Conservation (phyloP, 35 echinoderm and acorn worm genomes). For the Ptychodera flava region DNA sequence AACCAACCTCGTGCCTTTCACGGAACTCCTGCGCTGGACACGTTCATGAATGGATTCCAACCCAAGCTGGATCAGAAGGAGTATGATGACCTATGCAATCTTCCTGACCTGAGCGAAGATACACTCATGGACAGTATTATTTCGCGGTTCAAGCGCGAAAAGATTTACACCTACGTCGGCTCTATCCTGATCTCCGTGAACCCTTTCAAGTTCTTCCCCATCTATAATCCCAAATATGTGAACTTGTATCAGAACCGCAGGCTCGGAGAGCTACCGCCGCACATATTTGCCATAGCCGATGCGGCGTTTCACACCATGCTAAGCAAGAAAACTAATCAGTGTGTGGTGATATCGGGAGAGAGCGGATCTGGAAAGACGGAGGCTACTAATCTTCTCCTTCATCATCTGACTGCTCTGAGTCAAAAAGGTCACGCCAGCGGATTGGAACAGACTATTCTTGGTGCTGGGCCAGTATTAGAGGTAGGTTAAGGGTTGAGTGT, state of each 20-base stretch:
- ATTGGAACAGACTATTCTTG: conserved; percentile 91
- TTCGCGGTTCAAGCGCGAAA: conserved; percentile 84
- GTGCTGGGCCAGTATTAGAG: conserved; percentile 97
- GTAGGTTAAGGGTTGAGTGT: no score
- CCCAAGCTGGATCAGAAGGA: conserved; percentile 73
- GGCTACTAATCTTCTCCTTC: conserved; percentile 84
- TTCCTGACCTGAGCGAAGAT: conserved; percentile 92
- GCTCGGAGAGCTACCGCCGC: conserved; percentile 78
- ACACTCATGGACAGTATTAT: conserved; percentile 74
- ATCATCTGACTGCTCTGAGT: conserved; percentile 94
- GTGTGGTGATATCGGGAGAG: conserved; percentile 95
- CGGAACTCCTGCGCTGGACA: conserved; percentile 55
- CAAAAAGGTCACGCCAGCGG: conserved; percentile 89
- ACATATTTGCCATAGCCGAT: conserved; percentile 98
- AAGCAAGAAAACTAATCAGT: conserved; percentile 81
- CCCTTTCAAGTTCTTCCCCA: conserved; percentile 92
- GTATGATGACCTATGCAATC: conserved; percentile 95
- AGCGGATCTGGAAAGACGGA: conserved; percentile 98
- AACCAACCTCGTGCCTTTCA: conserved; percentile 5
- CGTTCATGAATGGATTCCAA: conserved; percentile 93
- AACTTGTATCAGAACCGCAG: conserved; percentile 96
- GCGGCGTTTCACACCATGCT: conserved; percentile 98
- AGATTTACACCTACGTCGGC: conserved; percentile 98
- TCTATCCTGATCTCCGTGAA: conserved; percentile 94
- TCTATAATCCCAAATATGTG: conserved; percentile 95